Evolutionary conservation across 2,113 vertebrate species (phyloP).

Genomic region (Poicephalus gulielmi): DNA sequence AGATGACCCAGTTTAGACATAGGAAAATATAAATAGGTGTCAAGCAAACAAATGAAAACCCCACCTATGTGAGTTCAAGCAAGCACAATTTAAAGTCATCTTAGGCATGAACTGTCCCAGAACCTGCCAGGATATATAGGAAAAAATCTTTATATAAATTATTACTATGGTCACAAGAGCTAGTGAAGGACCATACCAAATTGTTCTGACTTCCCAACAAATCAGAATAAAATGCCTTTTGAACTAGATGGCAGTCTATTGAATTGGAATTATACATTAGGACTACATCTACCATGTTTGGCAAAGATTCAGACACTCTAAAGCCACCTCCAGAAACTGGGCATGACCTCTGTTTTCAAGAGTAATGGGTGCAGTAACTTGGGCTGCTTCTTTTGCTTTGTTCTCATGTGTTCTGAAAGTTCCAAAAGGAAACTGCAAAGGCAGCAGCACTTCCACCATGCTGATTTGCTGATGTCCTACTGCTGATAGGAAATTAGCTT

Average conservation of each 20-base stretch:
- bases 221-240: neutral
- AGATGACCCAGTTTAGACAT: neutral
- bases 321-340: neutral
- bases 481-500: neutral
- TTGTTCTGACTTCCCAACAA: slow-evolving; percentile 7
- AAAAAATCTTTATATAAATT: slow-evolving; percentile 1
- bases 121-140: neutral
- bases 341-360: neutral
- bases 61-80: neutral
- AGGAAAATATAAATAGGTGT: slow-evolving; percentile 4
- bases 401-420: neutral
- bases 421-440: neutral
- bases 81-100: slow-evolving; percentile 14
- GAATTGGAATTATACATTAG: neutral
- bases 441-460: neutral
- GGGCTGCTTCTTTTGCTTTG: neutral
- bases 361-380: neutral
- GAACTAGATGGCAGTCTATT: neutral
- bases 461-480: neutral
- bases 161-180: neutral
- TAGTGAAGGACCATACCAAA: neutral
- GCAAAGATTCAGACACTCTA: neutral
- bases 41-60: neutral
- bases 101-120: neutral
- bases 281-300: neutral